Evolutionary conservation across 1,140 invertebrate genomes (phyloP), one percentile per base, ranked within the genome.

Genomic region (Tribolium castaneum): DNA sequence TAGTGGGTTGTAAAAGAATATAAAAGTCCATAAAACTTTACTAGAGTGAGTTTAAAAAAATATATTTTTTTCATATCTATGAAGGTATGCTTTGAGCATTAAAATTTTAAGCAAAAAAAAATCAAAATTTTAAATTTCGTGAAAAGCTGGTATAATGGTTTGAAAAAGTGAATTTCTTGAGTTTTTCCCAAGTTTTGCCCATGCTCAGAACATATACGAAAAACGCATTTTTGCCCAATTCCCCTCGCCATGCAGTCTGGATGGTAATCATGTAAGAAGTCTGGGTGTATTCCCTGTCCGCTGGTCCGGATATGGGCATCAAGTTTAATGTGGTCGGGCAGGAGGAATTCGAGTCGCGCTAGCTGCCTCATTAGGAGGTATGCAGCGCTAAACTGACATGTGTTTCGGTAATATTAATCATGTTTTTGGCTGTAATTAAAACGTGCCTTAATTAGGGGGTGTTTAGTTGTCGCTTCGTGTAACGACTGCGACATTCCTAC

Each of bases 301-400:
- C 25, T 79, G 81, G 59, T 80, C 82, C 84, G 84, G 84, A 85
- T 84, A 82, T 80, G 80, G 81, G 78, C 80, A 82, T 82, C 82
- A 81, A 81, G 78, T 84, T 82, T 83, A 85, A 85, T 85, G 81
- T 81, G 78, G 52, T 70, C 70, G 79, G 73, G 80, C 80, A 80
- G 66, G 75, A 76, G 79, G 83, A 84, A 84, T 83, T 77, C 81
- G 75, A 73, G 56, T 72, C 76, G 77, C 78, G 80, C 72, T 83
- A 81, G 82, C 77, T 83, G 80, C 72, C 84, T 86, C 85, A 86
- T 86, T 86, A 86, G 83, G 82, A 86, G 85, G 83, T 85, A 86
- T 86, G 85, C 84, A 80, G 84, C 83, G 85, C 84, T 86, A 86
- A 86, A 86, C 84, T 83, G 85, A 86, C 85, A 86, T 85, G 82